Conservation (phyloP, 2,113 vertebrate species). For the Esox niger region DNA sequence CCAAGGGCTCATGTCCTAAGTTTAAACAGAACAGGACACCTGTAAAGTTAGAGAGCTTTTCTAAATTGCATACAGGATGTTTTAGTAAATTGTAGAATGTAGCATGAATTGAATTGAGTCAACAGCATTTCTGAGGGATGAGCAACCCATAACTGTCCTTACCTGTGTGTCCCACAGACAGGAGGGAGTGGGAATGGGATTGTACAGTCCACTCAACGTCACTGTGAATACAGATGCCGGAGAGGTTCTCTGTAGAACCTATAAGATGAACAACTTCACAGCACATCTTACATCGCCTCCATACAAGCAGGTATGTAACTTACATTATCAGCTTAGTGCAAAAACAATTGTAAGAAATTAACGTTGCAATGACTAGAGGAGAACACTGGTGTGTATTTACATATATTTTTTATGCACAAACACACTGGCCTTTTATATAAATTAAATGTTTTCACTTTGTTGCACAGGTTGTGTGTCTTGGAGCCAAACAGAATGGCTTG, state of each 20-base stretch:
- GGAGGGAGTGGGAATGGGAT: conserved; percentile 72
- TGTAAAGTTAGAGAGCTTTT: no score
- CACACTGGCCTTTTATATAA: no score
- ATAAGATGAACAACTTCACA: conserved; percentile 75
- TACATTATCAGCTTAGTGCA: not conserved
- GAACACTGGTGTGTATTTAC: no score
- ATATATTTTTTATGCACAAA: no score
- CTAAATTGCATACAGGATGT: not conserved
- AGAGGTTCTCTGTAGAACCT: conserved; percentile 70
- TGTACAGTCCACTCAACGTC: conserved; percentile 74
- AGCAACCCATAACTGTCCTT: not conserved
- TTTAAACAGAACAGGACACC: no score
- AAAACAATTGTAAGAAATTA: no score
- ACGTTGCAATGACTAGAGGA: no score
- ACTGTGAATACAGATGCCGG: conserved; percentile 62
- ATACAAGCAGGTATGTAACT: conserved; percentile 73
- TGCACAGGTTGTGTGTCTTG: conserved; percentile 77
- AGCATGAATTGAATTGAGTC: no score
- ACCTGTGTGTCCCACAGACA: conserved; percentile 66
- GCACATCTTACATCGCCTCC: conserved; percentile 71
- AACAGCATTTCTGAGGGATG: not conserved
- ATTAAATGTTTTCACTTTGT: no score
- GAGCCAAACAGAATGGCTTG: conserved; percentile 76
- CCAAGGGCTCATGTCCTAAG: no score
- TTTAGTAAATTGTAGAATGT: not conserved